Conservation (phyloP, 2,888 invertebrate species). For the Leptinotarsa tumamoca region DNA sequence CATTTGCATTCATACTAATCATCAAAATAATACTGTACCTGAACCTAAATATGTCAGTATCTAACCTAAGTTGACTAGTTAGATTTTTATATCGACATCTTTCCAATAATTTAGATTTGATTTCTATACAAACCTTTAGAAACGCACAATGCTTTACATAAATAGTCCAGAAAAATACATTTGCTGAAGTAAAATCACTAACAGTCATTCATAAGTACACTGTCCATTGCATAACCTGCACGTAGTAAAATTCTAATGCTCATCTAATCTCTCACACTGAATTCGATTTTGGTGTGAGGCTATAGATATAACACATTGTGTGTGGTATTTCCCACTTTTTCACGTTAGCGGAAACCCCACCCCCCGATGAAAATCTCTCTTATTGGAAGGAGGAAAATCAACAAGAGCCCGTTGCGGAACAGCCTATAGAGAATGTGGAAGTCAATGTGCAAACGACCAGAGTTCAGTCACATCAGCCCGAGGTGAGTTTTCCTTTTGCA, state of each 20-base stretch:
- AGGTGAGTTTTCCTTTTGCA: conserved; percentile 49
- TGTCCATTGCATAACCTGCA: background rate
- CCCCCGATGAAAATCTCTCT: conserved; percentile 47
- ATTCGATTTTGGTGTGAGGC: conserved; percentile 39
- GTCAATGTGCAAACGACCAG: conserved; percentile 44
- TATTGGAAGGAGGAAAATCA: conserved; percentile 57
- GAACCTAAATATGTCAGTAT: too few species aligned
- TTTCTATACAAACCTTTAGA: too few species aligned
- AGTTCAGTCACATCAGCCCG: conserved; percentile 50
- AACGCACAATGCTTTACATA: too few species aligned
- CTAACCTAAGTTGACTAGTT: too few species aligned
- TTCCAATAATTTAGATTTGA: too few species aligned
- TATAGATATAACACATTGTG: conserved; percentile 56
- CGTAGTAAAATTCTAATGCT: conserved; percentile 23
- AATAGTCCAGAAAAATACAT: too few species aligned
- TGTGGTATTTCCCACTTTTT: conserved; percentile 55
- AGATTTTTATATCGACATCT: too few species aligned
- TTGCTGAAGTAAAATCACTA: too few species aligned
- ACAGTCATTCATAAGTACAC: background rate
- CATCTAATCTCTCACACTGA: conserved; percentile 31
- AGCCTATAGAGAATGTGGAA: conserved; percentile 39
- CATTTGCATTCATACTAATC: too few species aligned
- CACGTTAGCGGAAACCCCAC: conserved; percentile 56
- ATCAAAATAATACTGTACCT: too few species aligned
- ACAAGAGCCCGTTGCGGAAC: conserved; percentile 29